Evolutionary conservation across 2,888 invertebrate species (phyloP), one percentile per base, ranked within the genome.

Genomic region (Strigamia crassipes): DNA sequence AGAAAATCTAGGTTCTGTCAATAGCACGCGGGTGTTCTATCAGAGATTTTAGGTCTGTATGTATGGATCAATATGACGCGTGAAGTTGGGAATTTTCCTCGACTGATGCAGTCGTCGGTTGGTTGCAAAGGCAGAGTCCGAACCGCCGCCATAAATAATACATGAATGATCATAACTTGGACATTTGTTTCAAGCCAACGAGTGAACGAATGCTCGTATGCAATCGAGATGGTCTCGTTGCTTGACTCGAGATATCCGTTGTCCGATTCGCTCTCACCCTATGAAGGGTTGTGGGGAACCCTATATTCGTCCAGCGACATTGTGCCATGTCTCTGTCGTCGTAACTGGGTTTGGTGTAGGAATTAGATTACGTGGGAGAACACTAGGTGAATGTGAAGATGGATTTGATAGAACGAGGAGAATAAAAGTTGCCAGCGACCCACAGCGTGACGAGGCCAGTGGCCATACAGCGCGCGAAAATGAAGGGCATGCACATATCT

Each of bases 291-390:
- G 56, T 56, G 56, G 56, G 56, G n/a, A 56, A 56, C 56, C 56
- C 56, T 56, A 56, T 56, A 56, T 56, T 56, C 56, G 56, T 56
- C 56, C 56, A 56, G 56, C 56, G 56, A 56, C 56, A 18, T 18
- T 56, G 56, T 21, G 56, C 56, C 56, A 56, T 18, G 56, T 6
- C 21, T 56, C 56, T 56, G 56, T 56, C 56, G 56, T 56, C 56
- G 56, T 56, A 56, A 56, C 56, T 56, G 56, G 56, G 56, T 56
- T 56, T 56, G 56, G 56, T n/a, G 18, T 56, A 56, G 56, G 56
- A 56, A 56, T 56, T 56, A 56, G 56, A 56, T 56, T 56, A 56
- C 56, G 56, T 56, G 56, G 56, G 56, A 56, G 56, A 56, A 56
- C 56, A 56, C 56, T 56, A 56, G 56, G 56, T 56, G 56, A 56